These are phyloP conservation scores for Anarhynchus alexandrinus DNA, from an alignment of 2,113 vertebrate species.

Conservation along the genomic window DNA sequence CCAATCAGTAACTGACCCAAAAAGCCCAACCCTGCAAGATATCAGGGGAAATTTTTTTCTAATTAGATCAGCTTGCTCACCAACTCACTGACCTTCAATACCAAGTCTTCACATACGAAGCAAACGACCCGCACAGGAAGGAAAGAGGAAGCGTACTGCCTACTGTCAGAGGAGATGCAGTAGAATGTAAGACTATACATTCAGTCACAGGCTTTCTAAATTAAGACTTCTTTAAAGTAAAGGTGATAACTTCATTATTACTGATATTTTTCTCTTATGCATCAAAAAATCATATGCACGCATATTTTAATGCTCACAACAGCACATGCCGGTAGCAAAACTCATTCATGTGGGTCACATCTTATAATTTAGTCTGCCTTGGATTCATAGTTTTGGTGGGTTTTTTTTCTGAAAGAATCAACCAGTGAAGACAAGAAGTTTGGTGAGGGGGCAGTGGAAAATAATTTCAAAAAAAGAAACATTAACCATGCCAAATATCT, in stretches of 20 bases:
- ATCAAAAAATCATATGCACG: neutral
- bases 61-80: neutral
- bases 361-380: neutral
- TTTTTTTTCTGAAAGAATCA: neutral
- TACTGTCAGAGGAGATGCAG: neutral
- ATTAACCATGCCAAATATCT: neutral
- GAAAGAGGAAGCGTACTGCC: neutral
- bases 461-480: neutral
- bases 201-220: neutral
- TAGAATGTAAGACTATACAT: neutral
- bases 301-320: neutral
- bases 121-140: neutral
- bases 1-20: neutral
- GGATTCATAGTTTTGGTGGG: neutral
- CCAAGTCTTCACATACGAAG: neutral
- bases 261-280: neutral
- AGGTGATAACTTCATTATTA: neutral
- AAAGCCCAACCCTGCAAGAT: neutral
- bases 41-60: fast-evolving
- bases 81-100: neutral
- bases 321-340: neutral
- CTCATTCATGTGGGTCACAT: neutral
- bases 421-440: neutral
- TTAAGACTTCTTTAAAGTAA: neutral
- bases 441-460: fast-evolving